These are phyloP conservation scores for Ceyx margarethae DNA, from an alignment of 2,113 vertebrate genomes.

Conservation along the genomic window DNA sequence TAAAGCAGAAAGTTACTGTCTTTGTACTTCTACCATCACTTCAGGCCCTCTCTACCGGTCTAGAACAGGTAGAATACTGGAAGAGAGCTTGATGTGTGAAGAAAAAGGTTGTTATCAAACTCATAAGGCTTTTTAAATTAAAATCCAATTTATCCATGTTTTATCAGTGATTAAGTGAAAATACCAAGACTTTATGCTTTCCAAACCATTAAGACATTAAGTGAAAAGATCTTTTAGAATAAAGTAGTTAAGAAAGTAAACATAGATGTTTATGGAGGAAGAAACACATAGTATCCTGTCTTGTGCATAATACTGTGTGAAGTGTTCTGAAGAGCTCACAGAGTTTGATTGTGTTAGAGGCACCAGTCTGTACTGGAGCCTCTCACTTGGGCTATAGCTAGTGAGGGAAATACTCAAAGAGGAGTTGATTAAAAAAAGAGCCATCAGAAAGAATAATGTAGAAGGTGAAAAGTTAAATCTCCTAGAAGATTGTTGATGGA, in stretches of 20 bases:
- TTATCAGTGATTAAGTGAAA: not conserved
- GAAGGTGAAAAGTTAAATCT: not conserved
- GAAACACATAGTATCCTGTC: not conserved
- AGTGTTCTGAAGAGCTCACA: not conserved
- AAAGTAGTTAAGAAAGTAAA: not conserved
- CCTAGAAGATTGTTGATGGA: not conserved
- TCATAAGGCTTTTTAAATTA: not conserved
- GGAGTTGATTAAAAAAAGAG: not conserved
- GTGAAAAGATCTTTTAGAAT: not conserved
- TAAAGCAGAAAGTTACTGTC: not conserved
- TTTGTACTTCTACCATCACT: not conserved
- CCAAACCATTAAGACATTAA: not conserved
- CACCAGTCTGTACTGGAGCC: not conserved
- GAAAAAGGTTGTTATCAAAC: not conserved
- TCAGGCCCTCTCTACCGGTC: not conserved
- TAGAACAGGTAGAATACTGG: not conserved
- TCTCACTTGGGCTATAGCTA: not conserved
- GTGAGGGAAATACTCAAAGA: not conserved
- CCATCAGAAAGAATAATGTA: not conserved
- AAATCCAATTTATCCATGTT: not conserved
- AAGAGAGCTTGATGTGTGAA: not conserved
- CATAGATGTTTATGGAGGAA: not conserved
- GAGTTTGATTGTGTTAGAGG: not conserved
- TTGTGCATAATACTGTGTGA: not conserved
- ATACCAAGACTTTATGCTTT: not conserved